Conservation (phyloP, 2,113 vertebrate genomes). For the Eptatretus burgeri region DNA sequence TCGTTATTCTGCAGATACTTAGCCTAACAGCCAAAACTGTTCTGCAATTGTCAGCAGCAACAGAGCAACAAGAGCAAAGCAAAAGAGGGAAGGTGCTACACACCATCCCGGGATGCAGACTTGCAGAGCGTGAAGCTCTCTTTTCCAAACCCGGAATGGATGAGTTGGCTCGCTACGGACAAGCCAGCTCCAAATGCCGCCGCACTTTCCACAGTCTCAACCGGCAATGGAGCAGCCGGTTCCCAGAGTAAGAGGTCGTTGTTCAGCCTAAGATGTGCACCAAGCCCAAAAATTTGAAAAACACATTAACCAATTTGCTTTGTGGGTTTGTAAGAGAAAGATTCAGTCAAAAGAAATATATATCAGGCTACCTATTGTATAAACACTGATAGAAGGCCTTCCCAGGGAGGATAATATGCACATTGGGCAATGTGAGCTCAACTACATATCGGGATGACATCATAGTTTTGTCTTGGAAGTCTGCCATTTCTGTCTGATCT, state of each 20-base stretch:
- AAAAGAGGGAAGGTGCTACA: no score
- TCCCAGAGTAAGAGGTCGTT: constrained; percentile 71
- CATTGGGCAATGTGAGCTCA: constrained; percentile 32
- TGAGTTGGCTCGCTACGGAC: constrained; percentile 9
- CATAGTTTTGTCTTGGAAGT: constrained; percentile 43
- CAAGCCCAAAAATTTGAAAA: neutral
- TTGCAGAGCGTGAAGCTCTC: constrained; percentile 55
- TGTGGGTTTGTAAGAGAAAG: no score
- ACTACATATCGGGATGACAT: constrained; percentile 34
- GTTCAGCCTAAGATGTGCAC: constrained; percentile 27
- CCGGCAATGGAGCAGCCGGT: constrained; percentile 13
- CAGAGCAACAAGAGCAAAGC: no score
- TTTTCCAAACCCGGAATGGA: constrained; percentile 13
- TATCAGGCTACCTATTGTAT: constrained; percentile 36
- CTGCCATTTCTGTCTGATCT: constrained; percentile 45
- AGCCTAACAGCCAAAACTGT: no score
- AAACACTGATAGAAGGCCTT: constrained; percentile 54
- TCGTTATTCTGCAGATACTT: no score
- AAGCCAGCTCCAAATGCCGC: constrained; percentile 7
- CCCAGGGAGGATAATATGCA: constrained; percentile 41
- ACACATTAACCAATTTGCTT: no score
- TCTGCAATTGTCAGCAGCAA: no score
- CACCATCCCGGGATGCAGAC: constrained; percentile 25
- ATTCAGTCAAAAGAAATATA: no score
- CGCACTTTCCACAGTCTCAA: neutral